Evolutionary conservation across 2,797 vertebrate genomes (phyloP), one percentile per base, ranked within the genome.

Genomic region (Lophius americanus): DNA sequence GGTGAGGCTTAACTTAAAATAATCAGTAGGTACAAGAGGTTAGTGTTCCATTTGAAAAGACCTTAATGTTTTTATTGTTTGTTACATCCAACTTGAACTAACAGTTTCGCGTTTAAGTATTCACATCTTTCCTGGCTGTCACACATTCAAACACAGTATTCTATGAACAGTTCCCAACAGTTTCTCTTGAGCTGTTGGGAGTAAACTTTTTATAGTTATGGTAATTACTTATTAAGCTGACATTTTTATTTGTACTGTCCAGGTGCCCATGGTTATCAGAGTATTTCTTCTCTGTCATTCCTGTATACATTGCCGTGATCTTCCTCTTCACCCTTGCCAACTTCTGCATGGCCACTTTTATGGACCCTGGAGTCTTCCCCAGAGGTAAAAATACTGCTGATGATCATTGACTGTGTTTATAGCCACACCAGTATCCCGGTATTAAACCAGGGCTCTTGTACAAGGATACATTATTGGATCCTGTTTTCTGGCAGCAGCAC

Each of bases 311-410:
- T 90, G 95, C 89, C 0, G 85, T 97, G 50, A 93, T 99, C 90
- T 98, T 99, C 91, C 95, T 98, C 82, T 99, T 98, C 50, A 98
- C 98, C 57, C 92, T 99, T 84, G 96, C 97, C 89, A 99, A 98
- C 92, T 98, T 99, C 93, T 98, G 95, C 86, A 99, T 99, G 98
- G 97, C 97, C 82, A 99, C 97, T 42, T 99, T 99, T 90, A 99
- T 98, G 98, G 98, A 99, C 89, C 97, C 98, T 0, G 98, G 98
- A 74, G 93, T 99, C 86, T 99, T 99, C 85, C 97, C 98, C 0
- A 93, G 98, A 97, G 98, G 98, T 98, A 91, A 73, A 60, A 12
- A 36, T 32, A 10, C 3, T 54, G 11, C 51, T 12, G 2, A 12
- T 23, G 1, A 3, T 9, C 5, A 14, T 14, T 47, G n/a, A 46